These are phyloP conservation scores for Epinotia ramella DNA, from an alignment of 2,888 invertebrate genomes.

Conservation along the genomic window DNA sequence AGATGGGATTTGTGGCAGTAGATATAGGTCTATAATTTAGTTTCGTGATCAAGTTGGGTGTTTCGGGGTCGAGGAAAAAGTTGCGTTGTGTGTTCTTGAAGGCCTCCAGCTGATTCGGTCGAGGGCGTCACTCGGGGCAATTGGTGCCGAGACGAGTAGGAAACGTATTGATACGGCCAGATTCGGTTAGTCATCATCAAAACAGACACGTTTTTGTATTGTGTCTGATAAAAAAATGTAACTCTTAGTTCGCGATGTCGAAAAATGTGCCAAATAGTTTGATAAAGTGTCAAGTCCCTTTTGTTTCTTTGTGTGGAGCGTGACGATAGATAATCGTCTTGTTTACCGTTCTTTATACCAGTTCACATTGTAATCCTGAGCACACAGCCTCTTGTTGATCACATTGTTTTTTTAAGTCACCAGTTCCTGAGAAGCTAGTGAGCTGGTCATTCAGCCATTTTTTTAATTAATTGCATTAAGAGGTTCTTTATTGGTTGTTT, in stretches of 20 bases:
- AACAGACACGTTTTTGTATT: constrained; percentile 70
- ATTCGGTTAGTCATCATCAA: constrained; percentile 79
- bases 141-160: constrained; percentile 66
- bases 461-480: constrained; percentile 42
- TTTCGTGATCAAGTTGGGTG: constrained; percentile 44
- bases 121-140: constrained; percentile 73
- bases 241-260: constrained; percentile 60
- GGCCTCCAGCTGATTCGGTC: constrained; percentile 78
- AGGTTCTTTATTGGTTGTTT: constrained; percentile 46
- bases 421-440: constrained; percentile 29
- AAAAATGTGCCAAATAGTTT: constrained; percentile 64
- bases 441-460: constrained; percentile 38
- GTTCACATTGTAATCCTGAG: constrained; percentile 60
- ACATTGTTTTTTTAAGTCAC: constrained; percentile 36
- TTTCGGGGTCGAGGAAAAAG: constrained; percentile 49
- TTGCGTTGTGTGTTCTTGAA: constrained; percentile 59
- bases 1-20: constrained; percentile 63
- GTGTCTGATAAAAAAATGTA: constrained; percentile 63
- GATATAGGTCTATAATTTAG: constrained; percentile 55
- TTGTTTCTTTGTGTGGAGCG: constrained; percentile 78
- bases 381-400: constrained; percentile 52
- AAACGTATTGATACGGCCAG: constrained; percentile 72
- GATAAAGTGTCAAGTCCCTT: constrained; percentile 72
- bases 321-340: constrained; percentile 75
- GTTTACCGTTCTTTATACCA: constrained; percentile 71